phyloP scores from a whole-genome alignment of 2,888 invertebrate genomes.

The Theretra japonica region DNA sequence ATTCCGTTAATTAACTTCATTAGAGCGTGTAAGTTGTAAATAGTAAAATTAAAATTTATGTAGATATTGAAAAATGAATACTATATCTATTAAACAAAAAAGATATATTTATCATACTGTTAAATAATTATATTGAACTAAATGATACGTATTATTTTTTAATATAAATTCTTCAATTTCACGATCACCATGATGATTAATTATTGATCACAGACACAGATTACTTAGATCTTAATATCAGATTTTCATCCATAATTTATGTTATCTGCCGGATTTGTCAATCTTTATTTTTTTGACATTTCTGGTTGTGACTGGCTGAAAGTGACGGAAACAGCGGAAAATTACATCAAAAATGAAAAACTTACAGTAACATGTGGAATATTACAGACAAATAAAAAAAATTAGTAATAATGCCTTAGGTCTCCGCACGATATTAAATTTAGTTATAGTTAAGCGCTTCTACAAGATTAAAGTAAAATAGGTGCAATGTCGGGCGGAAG shows the following conservation, averaged over 20 bases:
- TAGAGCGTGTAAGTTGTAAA: too few relatives aligned
- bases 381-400: neutral
- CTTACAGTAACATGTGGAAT: slow-evolving; percentile 10
- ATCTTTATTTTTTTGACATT: neutral
- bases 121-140: neutral
- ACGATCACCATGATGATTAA: too few relatives aligned
- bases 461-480: slow-evolving; percentile 2
- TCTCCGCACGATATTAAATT: neutral
- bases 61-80: too few relatives aligned
- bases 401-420: slow-evolving; percentile 3
- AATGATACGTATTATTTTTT: too few relatives aligned
- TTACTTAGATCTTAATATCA: too few relatives aligned
- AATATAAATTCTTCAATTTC: too few relatives aligned
- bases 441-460: neutral
- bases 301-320: neutral
- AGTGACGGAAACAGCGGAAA: slow-evolving; percentile 22
- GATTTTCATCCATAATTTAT: too few relatives aligned
- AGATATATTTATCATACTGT: too few relatives aligned
- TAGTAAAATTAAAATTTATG: too few relatives aligned
- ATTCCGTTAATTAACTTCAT: too few relatives aligned
- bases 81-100: too few relatives aligned
- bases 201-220: too few relatives aligned
- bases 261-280: neutral
- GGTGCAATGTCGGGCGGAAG: slow-evolving; percentile 36
- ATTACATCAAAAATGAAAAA: slow-evolving; percentile 27